phyloP scores from a whole-genome alignment of 2,888 invertebrate species.

The Noctua janthina region DNA sequence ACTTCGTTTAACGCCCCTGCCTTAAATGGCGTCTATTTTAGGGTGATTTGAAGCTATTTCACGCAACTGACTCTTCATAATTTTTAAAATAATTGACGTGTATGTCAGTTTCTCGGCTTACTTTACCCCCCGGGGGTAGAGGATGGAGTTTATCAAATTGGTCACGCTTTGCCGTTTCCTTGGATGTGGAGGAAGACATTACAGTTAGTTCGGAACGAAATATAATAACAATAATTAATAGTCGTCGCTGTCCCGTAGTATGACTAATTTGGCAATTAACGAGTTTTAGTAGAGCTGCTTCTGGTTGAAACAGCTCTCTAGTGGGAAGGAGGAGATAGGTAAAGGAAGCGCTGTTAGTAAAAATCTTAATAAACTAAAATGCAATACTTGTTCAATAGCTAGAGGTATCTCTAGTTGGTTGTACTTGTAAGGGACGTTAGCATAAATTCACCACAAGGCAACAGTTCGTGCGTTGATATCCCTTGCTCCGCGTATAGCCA shows the following conservation, averaged over 20 bases:
- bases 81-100: conserved; percentile 76
- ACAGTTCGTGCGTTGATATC: not conserved
- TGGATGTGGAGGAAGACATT: conserved; percentile 54
- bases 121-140: conserved; percentile 44
- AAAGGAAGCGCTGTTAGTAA: not conserved
- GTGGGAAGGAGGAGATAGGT: not conserved
- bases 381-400: not conserved
- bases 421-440: not conserved
- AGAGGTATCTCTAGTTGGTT: too few relatives aligned
- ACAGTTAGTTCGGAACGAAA: conserved; percentile 45
- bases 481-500: not conserved
- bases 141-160: conserved; percentile 39
- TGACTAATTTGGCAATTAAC: conserved; percentile 17
- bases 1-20: conserved; percentile 67
- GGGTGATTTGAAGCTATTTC: conserved; percentile 58
- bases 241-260: conserved; percentile 17
- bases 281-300: not conserved
- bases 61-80: conserved; percentile 71
- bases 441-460: not conserved
- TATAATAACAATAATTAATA: conserved; percentile 17
- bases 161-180: conserved; percentile 50
- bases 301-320: not conserved
- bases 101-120: conserved; percentile 47
- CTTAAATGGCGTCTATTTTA: conserved; percentile 63
- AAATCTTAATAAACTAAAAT: not conserved